Percentiles rank a stretch among this genome's conserved stretches.
These are phyloP conservation scores for Poecilia latipinna DNA, from an alignment of 2,113 vertebrate species.

Conservation along the genomic window DNA sequence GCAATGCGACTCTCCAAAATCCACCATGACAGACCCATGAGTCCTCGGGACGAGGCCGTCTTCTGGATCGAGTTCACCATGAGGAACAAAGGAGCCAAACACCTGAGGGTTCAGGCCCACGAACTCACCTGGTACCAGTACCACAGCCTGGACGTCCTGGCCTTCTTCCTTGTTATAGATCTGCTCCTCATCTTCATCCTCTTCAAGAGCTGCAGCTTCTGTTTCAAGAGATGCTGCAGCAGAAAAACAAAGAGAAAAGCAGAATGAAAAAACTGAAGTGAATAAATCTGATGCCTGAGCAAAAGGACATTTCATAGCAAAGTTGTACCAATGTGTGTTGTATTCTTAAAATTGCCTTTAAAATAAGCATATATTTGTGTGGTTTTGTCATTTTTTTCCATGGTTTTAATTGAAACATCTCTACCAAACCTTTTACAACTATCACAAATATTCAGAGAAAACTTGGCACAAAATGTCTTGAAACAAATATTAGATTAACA, in stretches of 20 bases:
- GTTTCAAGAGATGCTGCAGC: slow-evolving; percentile 64
- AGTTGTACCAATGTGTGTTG: slow-evolving; percentile 52
- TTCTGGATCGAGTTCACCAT: slow-evolving; percentile 95
- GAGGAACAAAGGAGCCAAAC: slow-evolving; percentile 89
- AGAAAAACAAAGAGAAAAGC: slow-evolving; percentile 53
- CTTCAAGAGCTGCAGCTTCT: slow-evolving; percentile 78
- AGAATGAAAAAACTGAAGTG: slow-evolving; percentile 33
- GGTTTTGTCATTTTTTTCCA: background rate
- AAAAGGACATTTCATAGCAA: slow-evolving; percentile 80
- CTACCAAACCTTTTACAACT: background rate
- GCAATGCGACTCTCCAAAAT: slow-evolving; percentile 82
- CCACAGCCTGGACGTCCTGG: slow-evolving; percentile 87
- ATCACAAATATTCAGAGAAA: too few species aligned
- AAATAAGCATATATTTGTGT: background rate
- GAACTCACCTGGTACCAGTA: slow-evolving; percentile 91
- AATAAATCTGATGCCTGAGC: too few species aligned
- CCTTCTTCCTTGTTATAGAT: slow-evolving; percentile 76
- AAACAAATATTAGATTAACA: too few species aligned
- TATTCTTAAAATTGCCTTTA: slow-evolving; percentile 68
- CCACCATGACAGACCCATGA: slow-evolving; percentile 87
- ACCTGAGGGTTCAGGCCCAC: slow-evolving; percentile 85
- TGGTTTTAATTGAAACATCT: background rate
- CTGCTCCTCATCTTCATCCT: slow-evolving; percentile 60
- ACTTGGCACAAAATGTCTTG: background rate
- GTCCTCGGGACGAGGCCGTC: slow-evolving; percentile 84